phyloP scores from a whole-genome alignment of 2,797 vertebrate species.

The Crypturellus tataupa region DNA sequence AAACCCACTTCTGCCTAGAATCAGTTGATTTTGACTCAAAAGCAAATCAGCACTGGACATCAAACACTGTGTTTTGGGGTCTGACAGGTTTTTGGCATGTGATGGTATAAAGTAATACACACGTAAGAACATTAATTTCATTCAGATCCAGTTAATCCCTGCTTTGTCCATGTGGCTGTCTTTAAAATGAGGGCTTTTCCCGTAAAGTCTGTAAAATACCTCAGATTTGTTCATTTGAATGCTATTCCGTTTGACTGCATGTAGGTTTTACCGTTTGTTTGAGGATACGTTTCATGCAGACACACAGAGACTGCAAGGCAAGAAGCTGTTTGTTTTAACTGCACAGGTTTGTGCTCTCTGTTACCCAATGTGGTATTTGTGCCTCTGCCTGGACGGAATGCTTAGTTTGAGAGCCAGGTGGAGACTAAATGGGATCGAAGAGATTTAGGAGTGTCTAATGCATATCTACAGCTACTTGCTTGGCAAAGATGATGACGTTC shows the following conservation, averaged over 20 bases:
- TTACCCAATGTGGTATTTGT: background rate
- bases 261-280: background rate
- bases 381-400: background rate
- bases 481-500: conserved; percentile 53
- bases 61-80: background rate
- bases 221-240: background rate
- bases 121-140: background rate
- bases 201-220: background rate
- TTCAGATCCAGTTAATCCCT: background rate
- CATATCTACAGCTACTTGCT: conserved; percentile 56
- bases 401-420: conserved; percentile 66
- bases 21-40: background rate
- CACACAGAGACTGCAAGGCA: background rate
- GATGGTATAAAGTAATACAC: background rate
- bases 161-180: background rate
- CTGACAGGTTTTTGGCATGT: background rate
- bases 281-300: background rate
- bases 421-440: conserved; percentile 68
- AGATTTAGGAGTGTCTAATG: conserved; percentile 61
- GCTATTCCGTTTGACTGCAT: background rate
- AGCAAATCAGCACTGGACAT: background rate
- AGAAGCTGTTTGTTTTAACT: background rate
- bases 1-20: background rate
- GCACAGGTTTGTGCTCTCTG: background rate
- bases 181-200: background rate